Base-by-base conservation (phyloP, 1,140 invertebrate genomes). In the Campodea augens region DNA sequence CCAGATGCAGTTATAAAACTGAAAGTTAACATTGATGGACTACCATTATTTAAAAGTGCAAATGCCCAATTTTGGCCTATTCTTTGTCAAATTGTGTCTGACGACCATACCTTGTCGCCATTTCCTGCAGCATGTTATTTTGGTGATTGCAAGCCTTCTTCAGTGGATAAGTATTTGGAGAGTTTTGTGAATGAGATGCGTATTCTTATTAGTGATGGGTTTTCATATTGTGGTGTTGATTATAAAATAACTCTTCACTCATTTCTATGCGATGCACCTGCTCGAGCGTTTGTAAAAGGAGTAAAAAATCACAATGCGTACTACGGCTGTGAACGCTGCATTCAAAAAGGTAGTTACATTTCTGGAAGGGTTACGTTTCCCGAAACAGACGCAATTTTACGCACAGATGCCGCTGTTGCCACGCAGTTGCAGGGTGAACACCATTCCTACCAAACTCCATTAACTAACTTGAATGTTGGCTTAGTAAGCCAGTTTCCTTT, bases 401-500 rank as follows among this genome's bases (percentile, higher is more conserved):
- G 41, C 7, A 43, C 41, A 12, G 41, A 43, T 43, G 13, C 13
- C 5, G 5, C 38, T 10, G 5, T 40, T 18, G 5, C 7, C 21
- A 25, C 41, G 13, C 13, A 19, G 12, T 5, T 12, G 12, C 7
- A 21, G 5, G 10, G 23, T 25, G n/a, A 13, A 19, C 12, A 43
- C 18, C n/a, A 43, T 21, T 12, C 7, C 10, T 10, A 18, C 5
- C 5, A 10, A n/a, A 12, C 38, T 10, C 13, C 20, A 7, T 18
- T 40, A 12, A 18, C 13, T 13, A 19, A 40, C 5, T 18, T 52
- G 18, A 36, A 44, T 25, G 24, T 64, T 15, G 53, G 56, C 44
- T 52, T 65, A 48, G 54, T 64, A 10, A 52, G 50, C n/a, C 37
- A 50, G 43, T 53, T 62, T 48, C 51, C 52, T 13, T 45, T 60